Evolutionary conservation across 2,888 invertebrate species (phyloP).

Genomic region (Hemicrepidius hirtus): DNA sequence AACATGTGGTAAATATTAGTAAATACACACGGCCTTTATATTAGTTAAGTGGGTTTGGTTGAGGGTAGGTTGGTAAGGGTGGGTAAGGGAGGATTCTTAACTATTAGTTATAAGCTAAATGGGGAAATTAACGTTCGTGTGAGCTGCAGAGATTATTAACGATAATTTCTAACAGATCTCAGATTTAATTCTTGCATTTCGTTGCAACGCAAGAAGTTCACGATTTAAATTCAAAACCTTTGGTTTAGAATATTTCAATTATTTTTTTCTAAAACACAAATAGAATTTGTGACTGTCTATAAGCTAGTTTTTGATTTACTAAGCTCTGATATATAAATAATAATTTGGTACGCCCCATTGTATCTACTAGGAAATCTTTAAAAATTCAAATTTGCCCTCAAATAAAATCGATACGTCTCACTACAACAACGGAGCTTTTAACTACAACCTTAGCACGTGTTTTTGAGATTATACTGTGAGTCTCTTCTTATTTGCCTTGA

Average conservation of each 20-base stretch:
- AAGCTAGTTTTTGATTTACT: no score
- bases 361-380: neutral
- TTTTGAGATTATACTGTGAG: slow-evolving; percentile 50
- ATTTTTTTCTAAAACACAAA: no score
- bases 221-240: no score
- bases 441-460: slow-evolving; percentile 52
- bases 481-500: neutral
- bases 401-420: slow-evolving; percentile 39
- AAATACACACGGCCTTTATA: slow-evolving; percentile 66
- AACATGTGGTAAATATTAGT: slow-evolving; percentile 67
- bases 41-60: slow-evolving; percentile 61
- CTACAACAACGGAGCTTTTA: slow-evolving; percentile 45
- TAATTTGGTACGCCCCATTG: neutral
- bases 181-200: neutral
- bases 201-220: no score
- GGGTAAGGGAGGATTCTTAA: slow-evolving; percentile 55
- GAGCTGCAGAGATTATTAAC: slow-evolving; percentile 24
- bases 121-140: slow-evolving; percentile 45
- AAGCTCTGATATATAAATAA: no score
- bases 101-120: slow-evolving; percentile 51
- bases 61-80: slow-evolving; percentile 52
- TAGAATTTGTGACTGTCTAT: no score
- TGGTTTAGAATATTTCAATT: no score
- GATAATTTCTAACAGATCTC: neutral
- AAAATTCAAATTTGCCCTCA: slow-evolving; percentile 12